Conservation (phyloP, 2,888 invertebrate species). For the Phorcus lineatus region DNA sequence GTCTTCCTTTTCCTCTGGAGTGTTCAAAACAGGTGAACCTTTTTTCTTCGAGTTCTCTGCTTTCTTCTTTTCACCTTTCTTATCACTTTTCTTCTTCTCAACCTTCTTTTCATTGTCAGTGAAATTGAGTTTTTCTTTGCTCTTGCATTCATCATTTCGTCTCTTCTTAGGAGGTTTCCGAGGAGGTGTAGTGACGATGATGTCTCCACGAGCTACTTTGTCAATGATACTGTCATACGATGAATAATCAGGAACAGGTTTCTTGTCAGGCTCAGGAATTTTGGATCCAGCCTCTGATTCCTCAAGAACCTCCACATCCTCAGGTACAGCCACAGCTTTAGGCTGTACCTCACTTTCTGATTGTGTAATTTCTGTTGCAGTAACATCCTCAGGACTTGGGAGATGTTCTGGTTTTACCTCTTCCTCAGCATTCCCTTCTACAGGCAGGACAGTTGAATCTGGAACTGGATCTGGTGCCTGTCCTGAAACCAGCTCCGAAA, state of each 20-base stretch:
- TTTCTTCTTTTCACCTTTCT: constrained; percentile 19
- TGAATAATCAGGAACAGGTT: not conserved
- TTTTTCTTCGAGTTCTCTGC: not conserved
- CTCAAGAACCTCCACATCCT: not conserved
- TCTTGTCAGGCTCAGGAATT: not conserved
- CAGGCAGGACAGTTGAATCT: not conserved
- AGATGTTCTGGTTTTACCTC: too few relatives aligned
- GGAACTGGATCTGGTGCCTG: not conserved
- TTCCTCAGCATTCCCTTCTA: too few relatives aligned
- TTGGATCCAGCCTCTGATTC: not conserved
- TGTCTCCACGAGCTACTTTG: constrained; percentile 3
- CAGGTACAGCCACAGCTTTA: not conserved
- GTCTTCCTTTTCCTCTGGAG: not conserved
- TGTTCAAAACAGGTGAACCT: not conserved
- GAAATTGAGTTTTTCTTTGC: not conserved
- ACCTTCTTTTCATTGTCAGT: constrained; percentile 25
- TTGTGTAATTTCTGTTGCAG: too few relatives aligned
- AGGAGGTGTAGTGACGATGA: constrained; percentile 15
- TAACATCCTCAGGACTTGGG: too few relatives aligned
- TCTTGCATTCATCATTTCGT: constrained; percentile 28
- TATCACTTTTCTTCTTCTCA: constrained; percentile 24
- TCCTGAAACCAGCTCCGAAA: not conserved
- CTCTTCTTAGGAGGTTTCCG: constrained; percentile 39
- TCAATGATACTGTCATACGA: constrained; percentile 17
- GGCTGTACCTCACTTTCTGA: not conserved